A percentile compares a stretch with the other conserved stretches of the same genome.
phyloP scores from a whole-genome alignment of 2,113 vertebrate species.

The Burhinus bistriatus region DNA sequence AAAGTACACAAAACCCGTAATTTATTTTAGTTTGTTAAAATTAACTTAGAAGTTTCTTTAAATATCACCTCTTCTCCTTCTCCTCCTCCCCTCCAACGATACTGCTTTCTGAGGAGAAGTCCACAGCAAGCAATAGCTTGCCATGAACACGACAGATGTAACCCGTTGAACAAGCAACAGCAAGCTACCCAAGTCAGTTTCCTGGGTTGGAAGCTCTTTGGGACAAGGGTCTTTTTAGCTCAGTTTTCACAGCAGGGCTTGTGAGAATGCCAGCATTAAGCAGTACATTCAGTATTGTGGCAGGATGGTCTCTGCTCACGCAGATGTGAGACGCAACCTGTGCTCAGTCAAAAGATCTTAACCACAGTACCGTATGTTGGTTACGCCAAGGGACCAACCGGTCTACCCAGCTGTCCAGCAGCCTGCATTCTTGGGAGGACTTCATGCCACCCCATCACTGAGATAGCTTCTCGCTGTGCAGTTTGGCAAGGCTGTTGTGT shows the following conservation, averaged over 20 bases:
- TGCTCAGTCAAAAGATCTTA: background rate
- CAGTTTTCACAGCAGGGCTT: background rate
- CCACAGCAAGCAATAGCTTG: background rate
- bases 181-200: accelerated
- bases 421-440: background rate
- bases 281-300: background rate
- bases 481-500: background rate
- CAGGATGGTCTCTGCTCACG: background rate
- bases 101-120: background rate
- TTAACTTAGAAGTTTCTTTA: background rate
- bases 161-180: background rate
- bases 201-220: background rate
- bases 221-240: background rate
- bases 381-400: accelerated
- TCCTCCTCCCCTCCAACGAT: background rate
- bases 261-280: background rate
- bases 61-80: background rate
- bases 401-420: background rate
- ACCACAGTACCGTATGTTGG: accelerated
- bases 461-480: background rate
- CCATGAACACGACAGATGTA: background rate
- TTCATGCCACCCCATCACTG: background rate
- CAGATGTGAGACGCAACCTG: accelerated
- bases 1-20: background rate
- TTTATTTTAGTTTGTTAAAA: background rate